Evolutionary conservation across 2,888 invertebrate genomes (phyloP).

Genomic region (Chironomus tentans): DNA sequence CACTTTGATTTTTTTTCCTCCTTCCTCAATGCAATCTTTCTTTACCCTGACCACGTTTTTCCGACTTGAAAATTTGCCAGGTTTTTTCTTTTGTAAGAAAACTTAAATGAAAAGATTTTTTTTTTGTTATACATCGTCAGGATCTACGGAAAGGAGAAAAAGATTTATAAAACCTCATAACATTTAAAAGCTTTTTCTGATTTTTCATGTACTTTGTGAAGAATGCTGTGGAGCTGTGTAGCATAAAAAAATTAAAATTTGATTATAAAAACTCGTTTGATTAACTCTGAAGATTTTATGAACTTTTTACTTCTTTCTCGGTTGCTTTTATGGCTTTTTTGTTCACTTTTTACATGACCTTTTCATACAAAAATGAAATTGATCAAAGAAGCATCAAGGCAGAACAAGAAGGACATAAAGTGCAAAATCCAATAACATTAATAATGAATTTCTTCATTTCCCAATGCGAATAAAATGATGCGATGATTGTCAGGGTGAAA

Average conservation of each 20-base stretch:
- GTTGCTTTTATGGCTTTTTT: background rate
- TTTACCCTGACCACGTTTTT: background rate
- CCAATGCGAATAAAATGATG: background rate
- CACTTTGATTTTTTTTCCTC: background rate
- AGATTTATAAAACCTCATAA: background rate
- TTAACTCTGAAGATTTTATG: slow-evolving; percentile 7
- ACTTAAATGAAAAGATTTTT: background rate
- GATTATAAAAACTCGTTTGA: slow-evolving; percentile 25
- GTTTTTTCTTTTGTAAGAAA: background rate
- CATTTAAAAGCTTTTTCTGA: slow-evolving; percentile 5
- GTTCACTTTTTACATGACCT: background rate
- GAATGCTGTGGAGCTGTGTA: background rate
- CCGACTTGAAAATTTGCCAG: background rate
- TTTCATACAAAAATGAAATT: background rate
- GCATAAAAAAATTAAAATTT: slow-evolving; percentile 24
- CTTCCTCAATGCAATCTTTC: background rate
- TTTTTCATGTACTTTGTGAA: background rate
- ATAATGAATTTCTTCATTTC: slow-evolving; percentile 24
- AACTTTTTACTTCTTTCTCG: background rate
- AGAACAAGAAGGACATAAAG: background rate
- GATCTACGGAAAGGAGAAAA: background rate
- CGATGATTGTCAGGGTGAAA: background rate
- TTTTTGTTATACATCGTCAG: background rate
- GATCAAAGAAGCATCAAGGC: slow-evolving; percentile 10
- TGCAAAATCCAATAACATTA: slow-evolving; percentile 19